Evolutionary conservation across 2,888 invertebrate species (phyloP), one percentile per base, ranked within the genome.

Genomic region (Harmothoe impar): DNA sequence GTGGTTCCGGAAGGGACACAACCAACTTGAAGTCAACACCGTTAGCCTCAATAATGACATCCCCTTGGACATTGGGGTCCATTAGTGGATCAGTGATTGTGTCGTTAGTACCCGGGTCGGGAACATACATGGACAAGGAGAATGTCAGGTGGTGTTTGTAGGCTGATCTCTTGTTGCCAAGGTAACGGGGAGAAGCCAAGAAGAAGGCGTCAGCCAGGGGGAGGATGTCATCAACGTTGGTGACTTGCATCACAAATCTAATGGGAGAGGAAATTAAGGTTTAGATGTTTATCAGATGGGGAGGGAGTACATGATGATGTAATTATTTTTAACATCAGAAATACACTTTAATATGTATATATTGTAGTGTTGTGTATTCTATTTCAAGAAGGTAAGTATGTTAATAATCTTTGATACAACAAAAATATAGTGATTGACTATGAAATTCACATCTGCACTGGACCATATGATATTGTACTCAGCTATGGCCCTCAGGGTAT

Each of bases 81-180:
- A 90, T 31, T 7, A 52, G 7, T 23, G 62, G 52, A 15, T 33
- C 56, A 20, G 31, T 81, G 62, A 43, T 20, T 17, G 68, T 90
- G 23, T 52, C 68, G 43, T 72, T 62, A 25, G 29, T 31, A 23
- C n/a, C 89, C 15, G 54, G 20, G 20, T 77, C 31, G 1, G 91
- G 91, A 25, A 91, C 23, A 0, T 91, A 90, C 29, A 91, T 62
- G 7, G 86, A 54, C 81, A 94, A 72, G 15, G 68, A 54, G 35
- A 94, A 89, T 25, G 89, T 91, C 23, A 94, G 81, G 10, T 52
- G 56, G 77, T 92, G 92, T 0, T 93, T 93, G 89, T 94, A 94
- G 7, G 94, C 91, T 0, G 92, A 81, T 23, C 91, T 90, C 91
- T 92, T 93, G 92, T 93, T 92, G 15, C 94, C 94, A 25, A 93